Base-by-base conservation (phyloP, 2,113 vertebrate genomes). In the Tetrao urogallus region DNA sequence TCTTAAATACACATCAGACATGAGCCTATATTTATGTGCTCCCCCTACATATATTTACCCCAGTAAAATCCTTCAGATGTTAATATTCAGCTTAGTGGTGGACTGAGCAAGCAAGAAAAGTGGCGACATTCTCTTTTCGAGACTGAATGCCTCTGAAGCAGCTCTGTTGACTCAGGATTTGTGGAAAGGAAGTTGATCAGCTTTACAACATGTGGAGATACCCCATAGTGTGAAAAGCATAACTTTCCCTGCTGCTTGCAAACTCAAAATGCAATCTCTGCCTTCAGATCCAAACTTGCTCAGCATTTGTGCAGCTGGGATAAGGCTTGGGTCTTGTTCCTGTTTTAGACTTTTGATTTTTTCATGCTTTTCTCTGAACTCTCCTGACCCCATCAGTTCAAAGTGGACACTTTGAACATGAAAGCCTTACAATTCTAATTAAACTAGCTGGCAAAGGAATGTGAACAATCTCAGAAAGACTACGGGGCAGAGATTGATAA, bases 401-500 rank as follows among this genome's bases (percentile, higher is more conserved):
- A 89, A 89, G 60, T 75, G 54, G 71, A 84, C 66, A 76, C 56
- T 67, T 96, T 20, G 27, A 94, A 40, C 32, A 61, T 2, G 32
- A 86, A 80, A 82, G 60, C 27, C 27, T 91, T 60, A 78, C 69
- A 75, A 82, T 82, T 82, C 78, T 92, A 82, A 91, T 91, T 95
- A 93, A 85, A 90, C 14, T 77, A 58, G 43, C 36, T 63, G 28
- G 45, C 45, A 91, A 89, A 91, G 67, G 64, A 87, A 84, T 76
- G 92, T 77, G 79, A 88, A 88, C 93, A 88, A 86, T 94, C 42
- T 91, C 72, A 64, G 38, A 47, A 82, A 83, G 56, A 30, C 72
- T 80, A 30, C 56, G 32, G 82, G 56, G 20, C 24, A 56, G 56
- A 66, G 80, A 13, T 6, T 72, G 90, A 95, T 91, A 72, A 76